phyloP scores from a whole-genome alignment of 2,113 vertebrate genomes.

The Chrysemys picta region DNA sequence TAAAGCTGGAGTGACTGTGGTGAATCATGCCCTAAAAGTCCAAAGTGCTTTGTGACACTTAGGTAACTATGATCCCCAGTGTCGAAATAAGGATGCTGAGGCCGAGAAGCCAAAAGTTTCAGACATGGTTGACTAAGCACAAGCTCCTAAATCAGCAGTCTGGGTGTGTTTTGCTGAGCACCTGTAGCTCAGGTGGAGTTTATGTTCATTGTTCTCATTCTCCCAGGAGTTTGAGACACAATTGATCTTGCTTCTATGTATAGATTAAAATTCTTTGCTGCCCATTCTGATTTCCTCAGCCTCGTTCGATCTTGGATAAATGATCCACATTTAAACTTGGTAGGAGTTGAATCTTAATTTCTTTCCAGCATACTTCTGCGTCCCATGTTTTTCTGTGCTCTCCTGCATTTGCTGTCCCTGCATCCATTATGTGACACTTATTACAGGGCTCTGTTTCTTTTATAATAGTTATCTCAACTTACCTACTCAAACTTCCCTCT shows the following conservation, averaged over 20 bases:
- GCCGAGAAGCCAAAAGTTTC: background rate
- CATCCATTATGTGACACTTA: background rate
- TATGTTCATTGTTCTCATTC: background rate
- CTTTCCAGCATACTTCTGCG: background rate
- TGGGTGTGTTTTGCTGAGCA: background rate
- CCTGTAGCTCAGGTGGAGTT: background rate
- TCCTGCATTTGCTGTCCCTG: background rate
- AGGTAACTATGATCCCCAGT: background rate
- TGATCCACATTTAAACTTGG: background rate
- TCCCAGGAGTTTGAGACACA: slow-evolving; percentile 45
- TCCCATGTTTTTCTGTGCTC: background rate
- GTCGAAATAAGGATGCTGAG: background rate
- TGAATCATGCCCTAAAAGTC: background rate
- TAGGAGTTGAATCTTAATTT: background rate
- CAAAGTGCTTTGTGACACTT: background rate
- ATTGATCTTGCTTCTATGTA: slow-evolving; percentile 19
- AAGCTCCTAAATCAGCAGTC: background rate
- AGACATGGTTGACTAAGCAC: background rate
- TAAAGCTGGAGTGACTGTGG: background rate
- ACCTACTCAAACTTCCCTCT: background rate
- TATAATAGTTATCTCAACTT: background rate
- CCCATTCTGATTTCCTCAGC: background rate
- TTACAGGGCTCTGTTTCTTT: background rate
- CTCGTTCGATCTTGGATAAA: background rate
- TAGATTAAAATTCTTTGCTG: slow-evolving; percentile 14